Conservation (phyloP, 2,113 vertebrate genomes). For the Gulo gulo region DNA sequence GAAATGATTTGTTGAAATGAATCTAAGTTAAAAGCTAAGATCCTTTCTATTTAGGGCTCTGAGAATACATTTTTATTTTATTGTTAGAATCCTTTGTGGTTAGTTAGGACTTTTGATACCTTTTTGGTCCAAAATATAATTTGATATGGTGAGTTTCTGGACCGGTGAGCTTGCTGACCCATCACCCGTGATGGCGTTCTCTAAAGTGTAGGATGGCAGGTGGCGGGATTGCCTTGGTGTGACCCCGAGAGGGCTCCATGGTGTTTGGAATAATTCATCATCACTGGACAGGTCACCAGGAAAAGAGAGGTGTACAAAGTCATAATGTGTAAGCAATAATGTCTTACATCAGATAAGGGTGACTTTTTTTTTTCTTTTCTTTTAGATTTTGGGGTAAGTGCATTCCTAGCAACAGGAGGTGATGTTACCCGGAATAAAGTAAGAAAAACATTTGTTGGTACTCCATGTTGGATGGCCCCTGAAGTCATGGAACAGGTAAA, state of each 20-base stretch:
- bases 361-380: slow-evolving; percentile 9
- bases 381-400: slow-evolving; percentile 98
- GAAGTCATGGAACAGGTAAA: slow-evolving; percentile 99
- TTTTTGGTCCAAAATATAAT: not conserved
- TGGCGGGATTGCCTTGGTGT: not conserved
- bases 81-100: not conserved
- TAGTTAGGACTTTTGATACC: not conserved
- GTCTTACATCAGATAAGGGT: not conserved
- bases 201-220: not conserved
- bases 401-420: slow-evolving; percentile 96
- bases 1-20: not conserved
- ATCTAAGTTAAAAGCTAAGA: not conserved
- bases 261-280: not conserved
- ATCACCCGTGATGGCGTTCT: not conserved
- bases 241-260: accelerated
- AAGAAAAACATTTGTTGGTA: slow-evolving; percentile 98
- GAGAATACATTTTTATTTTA: not conserved
- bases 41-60: not conserved
- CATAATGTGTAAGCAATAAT: not conserved
- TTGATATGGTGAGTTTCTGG: not conserved
- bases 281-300: not conserved
- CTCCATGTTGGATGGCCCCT: slow-evolving; percentile 99
- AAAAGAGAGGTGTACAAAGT: not conserved
- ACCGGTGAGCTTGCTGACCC: not conserved
- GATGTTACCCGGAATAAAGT: slow-evolving; percentile 99